Evolutionary conservation across 2,888 invertebrate species (phyloP), one percentile per base, ranked within the genome.

Genomic region (Octonoba sinensis): DNA sequence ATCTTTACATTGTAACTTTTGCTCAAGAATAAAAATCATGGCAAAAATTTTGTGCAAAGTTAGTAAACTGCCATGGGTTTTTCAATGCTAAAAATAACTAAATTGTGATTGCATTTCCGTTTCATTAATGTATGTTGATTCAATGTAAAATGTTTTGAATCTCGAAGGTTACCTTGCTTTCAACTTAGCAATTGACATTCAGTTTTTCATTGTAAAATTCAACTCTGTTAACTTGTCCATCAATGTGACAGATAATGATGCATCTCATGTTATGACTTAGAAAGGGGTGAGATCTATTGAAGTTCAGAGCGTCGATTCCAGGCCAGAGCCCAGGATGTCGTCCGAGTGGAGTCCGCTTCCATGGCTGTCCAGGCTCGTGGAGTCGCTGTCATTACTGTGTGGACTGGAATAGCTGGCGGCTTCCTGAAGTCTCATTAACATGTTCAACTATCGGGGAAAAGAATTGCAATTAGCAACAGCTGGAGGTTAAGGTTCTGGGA

Each of bases 401-500:
- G 88, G 87, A 74, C 87, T 87, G 27, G 88, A 87, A 83, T 87
- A 88, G 84, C 87, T 96, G 65, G 97, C 96, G 36, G 96, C 97
- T 90, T 97, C 97, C 90, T 97, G 97, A 67, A 97, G 91, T 85
- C 96, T 92, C 96, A 96, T 96, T 87, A 97, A 90, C 97, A 97
- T 97, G 87, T 96, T 97, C 85, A 96, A 91, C 95, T 95, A 89
- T 1, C 71, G 36, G 0, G 11, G 16, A 6, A 18, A 44, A 36
- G 44, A 6, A 64, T 27, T 27, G 6, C n/a, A n/a, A n/a, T n/a
- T n/a, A n/a, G n/a, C n/a, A n/a, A n/a, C n/a, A n/a, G n/a, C n/a
- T n/a, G n/a, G n/a, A n/a, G n/a, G n/a, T n/a, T n/a, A n/a, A n/a
- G n/a, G n/a, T n/a, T n/a, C n/a, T n/a, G n/a, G n/a, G n/a, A n/a